Evolutionary conservation across 1,140 invertebrate species (phyloP).

Genomic region (Heliconius congener): DNA sequence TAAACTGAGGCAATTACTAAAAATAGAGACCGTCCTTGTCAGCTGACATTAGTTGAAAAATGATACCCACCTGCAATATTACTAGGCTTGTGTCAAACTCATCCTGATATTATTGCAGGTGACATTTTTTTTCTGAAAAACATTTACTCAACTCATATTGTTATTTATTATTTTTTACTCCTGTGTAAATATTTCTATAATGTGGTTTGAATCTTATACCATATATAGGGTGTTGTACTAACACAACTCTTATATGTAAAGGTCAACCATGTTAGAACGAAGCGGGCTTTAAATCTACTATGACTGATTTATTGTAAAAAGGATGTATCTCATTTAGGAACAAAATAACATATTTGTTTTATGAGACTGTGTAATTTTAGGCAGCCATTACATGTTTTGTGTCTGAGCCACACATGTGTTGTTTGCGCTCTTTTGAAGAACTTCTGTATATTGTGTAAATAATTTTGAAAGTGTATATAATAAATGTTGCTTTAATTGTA

Average conservation of each 20-base stretch:
- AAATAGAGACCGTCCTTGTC: conserved; percentile 85
- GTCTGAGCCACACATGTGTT: conserved; percentile 40
- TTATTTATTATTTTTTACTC: background rate
- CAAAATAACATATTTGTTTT: conserved; percentile 69
- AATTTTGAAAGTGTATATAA: conserved; percentile 47
- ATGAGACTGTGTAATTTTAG: conserved; percentile 74
- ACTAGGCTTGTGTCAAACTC: background rate
- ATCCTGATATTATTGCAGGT: background rate
- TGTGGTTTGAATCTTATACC: background rate
- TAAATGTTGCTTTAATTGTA: conserved; percentile 74
- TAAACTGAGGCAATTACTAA: conserved; percentile 86
- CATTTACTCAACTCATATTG: background rate
- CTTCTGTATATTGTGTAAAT: conserved; percentile 70
- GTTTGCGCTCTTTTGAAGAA: conserved; percentile 30
- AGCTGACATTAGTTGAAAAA: conserved; percentile 71
- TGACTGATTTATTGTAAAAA: conserved; percentile 71
- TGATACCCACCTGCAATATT: background rate
- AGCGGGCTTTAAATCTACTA: conserved; percentile 53
- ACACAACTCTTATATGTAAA: conserved; percentile 4
- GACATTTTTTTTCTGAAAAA: background rate
- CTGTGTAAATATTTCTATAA: background rate
- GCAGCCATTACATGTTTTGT: conserved; percentile 64
- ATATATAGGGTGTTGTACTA: background rate
- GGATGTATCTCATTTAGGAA: conserved; percentile 72
- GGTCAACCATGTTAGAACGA: background rate